These are phyloP conservation scores for Meiosimyza decipiens DNA, from an alignment of 2,888 invertebrate genomes.

Conservation along the genomic window DNA sequence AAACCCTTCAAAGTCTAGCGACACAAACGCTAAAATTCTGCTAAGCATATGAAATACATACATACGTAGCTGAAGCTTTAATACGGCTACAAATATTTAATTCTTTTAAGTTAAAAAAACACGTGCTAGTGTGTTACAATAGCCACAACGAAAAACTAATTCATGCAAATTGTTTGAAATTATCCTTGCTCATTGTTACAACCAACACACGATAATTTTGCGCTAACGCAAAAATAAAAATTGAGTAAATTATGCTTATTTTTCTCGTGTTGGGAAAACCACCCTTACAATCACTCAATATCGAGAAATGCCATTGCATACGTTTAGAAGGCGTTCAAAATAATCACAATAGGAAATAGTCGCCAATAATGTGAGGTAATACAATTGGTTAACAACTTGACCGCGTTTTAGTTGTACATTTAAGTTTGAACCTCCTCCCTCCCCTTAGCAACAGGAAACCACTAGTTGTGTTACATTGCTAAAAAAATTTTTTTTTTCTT, in stretches of 20 bases:
- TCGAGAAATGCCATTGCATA: conserved; percentile 14
- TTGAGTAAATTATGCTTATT: conserved; percentile 12
- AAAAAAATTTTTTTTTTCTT: no score
- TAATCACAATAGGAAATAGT: background rate
- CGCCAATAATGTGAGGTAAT: background rate
- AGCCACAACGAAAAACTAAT: background rate
- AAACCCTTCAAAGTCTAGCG: conserved; percentile 8
- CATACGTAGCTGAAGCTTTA: no score
- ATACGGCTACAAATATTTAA: background rate
- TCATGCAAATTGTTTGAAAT: background rate
- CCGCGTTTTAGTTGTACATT: background rate
- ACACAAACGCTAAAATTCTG: background rate
- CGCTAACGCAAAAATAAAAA: conserved; percentile 3
- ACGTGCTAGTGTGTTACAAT: background rate
- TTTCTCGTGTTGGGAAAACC: background rate
- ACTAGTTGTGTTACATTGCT: no score
- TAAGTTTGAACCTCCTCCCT: no score
- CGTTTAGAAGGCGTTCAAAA: conserved; percentile 9
- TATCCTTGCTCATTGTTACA: background rate
- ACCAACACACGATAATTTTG: background rate
- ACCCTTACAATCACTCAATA: no score
- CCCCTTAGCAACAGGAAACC: no score
- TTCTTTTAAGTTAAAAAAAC: background rate
- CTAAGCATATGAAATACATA: background rate
- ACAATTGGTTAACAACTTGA: background rate